phyloP scores from a whole-genome alignment of 1,140 invertebrate species.

The Forficula auricularia region DNA sequence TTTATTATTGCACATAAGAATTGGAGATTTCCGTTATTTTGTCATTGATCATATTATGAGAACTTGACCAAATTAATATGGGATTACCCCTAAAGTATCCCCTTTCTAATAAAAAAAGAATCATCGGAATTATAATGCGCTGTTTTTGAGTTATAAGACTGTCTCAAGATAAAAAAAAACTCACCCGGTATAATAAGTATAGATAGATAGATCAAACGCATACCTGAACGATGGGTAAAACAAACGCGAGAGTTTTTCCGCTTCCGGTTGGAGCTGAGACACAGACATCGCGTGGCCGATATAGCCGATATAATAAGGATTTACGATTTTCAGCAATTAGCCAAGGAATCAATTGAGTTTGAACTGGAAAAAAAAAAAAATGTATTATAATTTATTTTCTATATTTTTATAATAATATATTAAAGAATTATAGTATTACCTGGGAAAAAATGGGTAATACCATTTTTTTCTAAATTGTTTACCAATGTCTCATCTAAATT shows the following conservation, averaged over 20 bases:
- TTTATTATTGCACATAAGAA: too few relatives aligned
- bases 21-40: too few relatives aligned
- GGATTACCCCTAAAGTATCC: too few relatives aligned
- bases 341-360: slow-evolving; percentile 66
- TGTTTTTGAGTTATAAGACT: too few relatives aligned
- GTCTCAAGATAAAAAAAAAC: too few relatives aligned
- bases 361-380: slow-evolving; percentile 40
- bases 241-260: slow-evolving; percentile 92
- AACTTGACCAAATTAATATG: too few relatives aligned
- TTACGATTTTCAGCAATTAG: slow-evolving; percentile 43
- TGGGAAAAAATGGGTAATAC: slow-evolving; percentile 61
- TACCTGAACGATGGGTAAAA: slow-evolving; percentile 75
- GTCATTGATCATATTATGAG: too few relatives aligned
- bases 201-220: too few relatives aligned
- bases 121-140: too few relatives aligned
- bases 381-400: background rate
- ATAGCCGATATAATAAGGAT: slow-evolving; percentile 32
- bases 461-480: slow-evolving; percentile 45
- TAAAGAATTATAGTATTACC: slow-evolving; percentile 13
- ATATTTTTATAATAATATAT: background rate
- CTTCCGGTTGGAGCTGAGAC: slow-evolving; percentile 94
- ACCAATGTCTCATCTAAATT: slow-evolving; percentile 43
- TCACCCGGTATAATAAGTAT: too few relatives aligned
- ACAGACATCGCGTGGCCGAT: slow-evolving; percentile 76
- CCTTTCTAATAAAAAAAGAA: too few relatives aligned